phyloP scores from a whole-genome alignment of 2,113 vertebrate genomes.

The Anser cygnoides region DNA sequence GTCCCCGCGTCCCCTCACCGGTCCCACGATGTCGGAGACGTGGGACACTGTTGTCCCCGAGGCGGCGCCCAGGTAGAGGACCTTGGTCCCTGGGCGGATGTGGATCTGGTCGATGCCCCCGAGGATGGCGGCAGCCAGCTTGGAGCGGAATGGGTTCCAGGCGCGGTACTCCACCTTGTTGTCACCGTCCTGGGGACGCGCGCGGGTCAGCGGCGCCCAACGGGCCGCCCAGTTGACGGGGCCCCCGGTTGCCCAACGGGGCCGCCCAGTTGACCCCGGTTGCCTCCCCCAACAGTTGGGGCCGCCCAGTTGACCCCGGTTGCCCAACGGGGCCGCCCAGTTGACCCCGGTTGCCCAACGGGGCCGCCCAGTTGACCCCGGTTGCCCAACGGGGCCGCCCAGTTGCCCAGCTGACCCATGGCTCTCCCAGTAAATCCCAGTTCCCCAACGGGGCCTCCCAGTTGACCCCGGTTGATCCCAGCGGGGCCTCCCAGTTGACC shows the following conservation, averaged over 20 bases:
- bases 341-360: too few relatives aligned
- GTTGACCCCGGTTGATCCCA: too few relatives aligned
- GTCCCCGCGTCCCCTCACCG: slow-evolving; percentile 74
- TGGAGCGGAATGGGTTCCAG: slow-evolving; percentile 95
- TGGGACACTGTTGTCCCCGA: slow-evolving; percentile 94
- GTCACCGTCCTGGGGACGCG: slow-evolving; percentile 83
- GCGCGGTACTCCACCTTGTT: slow-evolving; percentile 90
- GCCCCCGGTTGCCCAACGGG: not conserved
- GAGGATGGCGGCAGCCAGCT: slow-evolving; percentile 91
- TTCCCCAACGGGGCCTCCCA: too few relatives aligned
- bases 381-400: too few relatives aligned
- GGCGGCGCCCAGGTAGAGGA: slow-evolving; percentile 92
- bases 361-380: too few relatives aligned
- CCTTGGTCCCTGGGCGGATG: slow-evolving; percentile 87
- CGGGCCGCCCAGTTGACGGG: not conserved
- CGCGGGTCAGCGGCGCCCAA: not conserved
- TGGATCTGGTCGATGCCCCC: slow-evolving; percentile 93
- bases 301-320: too few relatives aligned
- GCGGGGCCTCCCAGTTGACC: too few relatives aligned
- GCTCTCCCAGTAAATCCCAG: too few relatives aligned
- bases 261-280: not conserved
- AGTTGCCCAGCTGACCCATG: too few relatives aligned
- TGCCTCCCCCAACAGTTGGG: too few relatives aligned
- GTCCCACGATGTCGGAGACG: slow-evolving; percentile 92
- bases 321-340: too few relatives aligned